Conservation (phyloP, 2,888 invertebrate genomes). For the Bombylius discolor region DNA sequence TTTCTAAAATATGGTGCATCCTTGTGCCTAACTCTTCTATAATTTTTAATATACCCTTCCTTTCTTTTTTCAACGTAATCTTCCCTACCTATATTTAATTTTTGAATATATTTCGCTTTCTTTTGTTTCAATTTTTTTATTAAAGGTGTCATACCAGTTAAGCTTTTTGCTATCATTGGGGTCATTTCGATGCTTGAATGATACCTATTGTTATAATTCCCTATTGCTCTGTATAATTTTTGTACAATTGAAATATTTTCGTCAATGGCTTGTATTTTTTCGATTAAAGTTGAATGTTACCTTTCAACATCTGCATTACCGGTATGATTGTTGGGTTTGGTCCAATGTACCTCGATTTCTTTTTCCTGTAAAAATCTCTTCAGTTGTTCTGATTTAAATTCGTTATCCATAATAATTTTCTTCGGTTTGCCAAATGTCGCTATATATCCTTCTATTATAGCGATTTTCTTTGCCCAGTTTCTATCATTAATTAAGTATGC, state of each 20-base stretch:
- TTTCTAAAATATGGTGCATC: slow-evolving; percentile 6
- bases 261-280: not conserved
- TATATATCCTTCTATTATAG: not conserved
- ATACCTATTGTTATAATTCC: not conserved
- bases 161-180: not conserved
- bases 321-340: slow-evolving; percentile 1
- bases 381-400: not conserved
- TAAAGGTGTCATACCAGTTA: not conserved
- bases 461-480: not conserved
- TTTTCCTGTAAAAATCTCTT: not conserved
- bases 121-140: not conserved
- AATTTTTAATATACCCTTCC: slow-evolving; percentile 4
- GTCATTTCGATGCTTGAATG: not conserved
- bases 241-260: not conserved
- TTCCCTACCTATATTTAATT: slow-evolving; percentile 1
- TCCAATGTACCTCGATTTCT: not conserved
- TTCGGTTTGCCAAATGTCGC: not conserved
- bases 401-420: slow-evolving; percentile 3
- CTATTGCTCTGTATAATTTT: not conserved
- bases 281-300: not conserved
- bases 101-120: not conserved
- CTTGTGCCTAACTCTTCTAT: slow-evolving; percentile 6
- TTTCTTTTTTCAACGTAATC: slow-evolving; percentile 3
- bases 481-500: not conserved
- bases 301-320: slow-evolving; percentile 2